Evolutionary conservation across 2,113 vertebrate genomes (phyloP).

Genomic region (Typhlomys cinereus): DNA sequence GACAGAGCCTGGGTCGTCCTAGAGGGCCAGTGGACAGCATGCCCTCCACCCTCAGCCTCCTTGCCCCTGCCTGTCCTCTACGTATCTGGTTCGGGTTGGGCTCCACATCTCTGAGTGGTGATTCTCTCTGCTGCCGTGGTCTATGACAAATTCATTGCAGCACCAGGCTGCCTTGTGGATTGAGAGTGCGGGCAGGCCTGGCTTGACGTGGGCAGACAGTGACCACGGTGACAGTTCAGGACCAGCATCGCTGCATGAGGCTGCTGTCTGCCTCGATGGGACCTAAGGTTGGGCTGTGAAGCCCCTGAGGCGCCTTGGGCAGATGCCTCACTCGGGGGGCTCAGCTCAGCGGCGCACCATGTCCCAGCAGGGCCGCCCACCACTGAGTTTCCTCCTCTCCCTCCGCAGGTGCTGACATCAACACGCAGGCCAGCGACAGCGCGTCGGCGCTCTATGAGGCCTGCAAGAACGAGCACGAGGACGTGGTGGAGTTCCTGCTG

Average conservation of each 20-base stretch:
- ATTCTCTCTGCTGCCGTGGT: background rate
- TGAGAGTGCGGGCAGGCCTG: rapidly evolving
- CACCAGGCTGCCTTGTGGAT: no score
- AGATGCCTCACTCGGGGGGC: no score
- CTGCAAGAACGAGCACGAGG: conserved; percentile 91
- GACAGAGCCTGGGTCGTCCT: background rate
- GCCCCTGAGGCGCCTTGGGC: no score
- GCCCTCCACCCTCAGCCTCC: background rate
- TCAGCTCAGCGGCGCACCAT: rapidly evolving
- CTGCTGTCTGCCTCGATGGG: no score
- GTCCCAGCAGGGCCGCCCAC: rapidly evolving
- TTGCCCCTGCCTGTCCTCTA: background rate
- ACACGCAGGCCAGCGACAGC: conserved; percentile 91
- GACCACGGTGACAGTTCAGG: no score
- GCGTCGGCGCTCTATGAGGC: conserved; percentile 95
- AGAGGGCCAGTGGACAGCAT: rapidly evolving
- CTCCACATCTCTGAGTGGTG: background rate
- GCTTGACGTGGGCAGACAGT: no score
- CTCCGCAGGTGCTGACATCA: conserved; percentile 91
- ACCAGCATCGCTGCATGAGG: rapidly evolving
- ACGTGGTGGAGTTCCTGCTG: conserved; percentile 90
- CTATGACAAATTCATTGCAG: background rate
- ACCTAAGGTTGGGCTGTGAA: no score
- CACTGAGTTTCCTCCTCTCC: background rate
- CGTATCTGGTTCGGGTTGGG: background rate